These are phyloP conservation scores for Pandemis cinnamomeana DNA, from an alignment of 2,888 invertebrate species.

Conservation along the genomic window DNA sequence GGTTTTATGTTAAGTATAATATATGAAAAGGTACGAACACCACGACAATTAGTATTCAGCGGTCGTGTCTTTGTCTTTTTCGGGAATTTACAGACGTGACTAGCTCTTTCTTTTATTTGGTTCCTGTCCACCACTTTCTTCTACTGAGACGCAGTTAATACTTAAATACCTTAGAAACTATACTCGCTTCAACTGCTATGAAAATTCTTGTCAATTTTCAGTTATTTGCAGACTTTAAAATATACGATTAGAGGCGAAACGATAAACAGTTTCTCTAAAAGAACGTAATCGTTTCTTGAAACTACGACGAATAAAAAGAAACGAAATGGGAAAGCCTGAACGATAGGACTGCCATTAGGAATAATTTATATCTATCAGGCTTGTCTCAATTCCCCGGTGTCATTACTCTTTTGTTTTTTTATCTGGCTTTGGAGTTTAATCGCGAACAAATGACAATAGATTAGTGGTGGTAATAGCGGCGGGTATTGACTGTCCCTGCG, in stretches of 20 bases:
- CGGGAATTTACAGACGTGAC: constrained; percentile 18
- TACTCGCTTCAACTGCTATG: not conserved
- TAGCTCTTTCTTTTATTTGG: constrained; percentile 25
- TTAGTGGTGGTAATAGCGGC: not conserved
- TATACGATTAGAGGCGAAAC: constrained; percentile 27
- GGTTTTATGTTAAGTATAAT: too few species aligned
- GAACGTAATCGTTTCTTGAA: constrained; percentile 28
- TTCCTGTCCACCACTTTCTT: constrained; percentile 8
- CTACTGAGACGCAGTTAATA: not conserved
- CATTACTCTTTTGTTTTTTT: constrained; percentile 31
- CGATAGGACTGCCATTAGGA: constrained; percentile 44
- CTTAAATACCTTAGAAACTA: too few species aligned
- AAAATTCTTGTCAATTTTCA: not conserved
- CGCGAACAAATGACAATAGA: constrained; percentile 25
- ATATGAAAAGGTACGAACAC: not conserved
- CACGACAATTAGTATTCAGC: constrained; percentile 14
- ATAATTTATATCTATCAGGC: constrained; percentile 47
- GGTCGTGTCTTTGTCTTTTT: constrained; percentile 20
- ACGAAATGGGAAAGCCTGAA: constrained; percentile 41
- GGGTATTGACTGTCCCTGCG: not conserved
- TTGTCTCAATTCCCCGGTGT: constrained; percentile 38
- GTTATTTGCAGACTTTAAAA: constrained; percentile 4
- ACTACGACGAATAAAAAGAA: constrained; percentile 32
- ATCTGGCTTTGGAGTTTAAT: constrained; percentile 18
- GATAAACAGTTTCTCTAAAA: constrained; percentile 29